Conservation (phyloP, 2,113 vertebrate species). For the Acanthisitta chloris region DNA sequence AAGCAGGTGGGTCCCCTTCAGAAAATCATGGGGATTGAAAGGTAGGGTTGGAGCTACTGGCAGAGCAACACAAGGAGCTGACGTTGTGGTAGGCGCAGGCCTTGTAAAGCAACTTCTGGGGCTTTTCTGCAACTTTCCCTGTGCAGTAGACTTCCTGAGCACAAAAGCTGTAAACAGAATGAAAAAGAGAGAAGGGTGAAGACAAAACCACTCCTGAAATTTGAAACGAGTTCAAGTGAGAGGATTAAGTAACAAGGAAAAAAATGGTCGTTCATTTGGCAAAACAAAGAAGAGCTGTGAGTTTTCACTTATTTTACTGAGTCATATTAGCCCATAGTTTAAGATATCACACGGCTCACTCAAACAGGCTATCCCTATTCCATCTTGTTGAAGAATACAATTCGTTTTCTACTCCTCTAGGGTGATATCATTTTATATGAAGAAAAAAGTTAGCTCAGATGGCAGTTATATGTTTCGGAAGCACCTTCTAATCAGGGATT, state of each 20-base stretch:
- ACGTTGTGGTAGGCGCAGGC: accelerated
- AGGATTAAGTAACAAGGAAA: constrained; percentile 20
- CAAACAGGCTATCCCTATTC: constrained; percentile 55
- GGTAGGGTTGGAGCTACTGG: background rate
- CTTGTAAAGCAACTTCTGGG: accelerated
- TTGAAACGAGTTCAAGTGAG: constrained; percentile 35
- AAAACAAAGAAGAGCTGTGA: constrained; percentile 58
- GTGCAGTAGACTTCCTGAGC: background rate
- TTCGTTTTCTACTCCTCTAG: constrained; percentile 73
- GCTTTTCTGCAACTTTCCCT: background rate
- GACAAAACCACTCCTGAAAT: background rate
- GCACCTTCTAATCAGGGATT: constrained; percentile 90
- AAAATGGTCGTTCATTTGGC: constrained; percentile 47
- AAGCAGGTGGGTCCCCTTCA: background rate
- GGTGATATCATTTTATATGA: constrained; percentile 80
- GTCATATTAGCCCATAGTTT: constrained; percentile 71
- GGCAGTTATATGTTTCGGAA: constrained; percentile 84
- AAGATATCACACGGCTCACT: constrained; percentile 53
- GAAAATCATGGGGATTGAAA: background rate
- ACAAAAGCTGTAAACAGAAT: background rate
- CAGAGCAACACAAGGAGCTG: background rate
- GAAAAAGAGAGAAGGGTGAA: background rate
- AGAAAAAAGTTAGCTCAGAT: constrained; percentile 79
- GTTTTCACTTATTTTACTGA: constrained; percentile 66
- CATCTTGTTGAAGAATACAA: constrained; percentile 68